Evolutionary conservation across 2,888 invertebrate species (phyloP).

Genomic region (Amiota minor): DNA sequence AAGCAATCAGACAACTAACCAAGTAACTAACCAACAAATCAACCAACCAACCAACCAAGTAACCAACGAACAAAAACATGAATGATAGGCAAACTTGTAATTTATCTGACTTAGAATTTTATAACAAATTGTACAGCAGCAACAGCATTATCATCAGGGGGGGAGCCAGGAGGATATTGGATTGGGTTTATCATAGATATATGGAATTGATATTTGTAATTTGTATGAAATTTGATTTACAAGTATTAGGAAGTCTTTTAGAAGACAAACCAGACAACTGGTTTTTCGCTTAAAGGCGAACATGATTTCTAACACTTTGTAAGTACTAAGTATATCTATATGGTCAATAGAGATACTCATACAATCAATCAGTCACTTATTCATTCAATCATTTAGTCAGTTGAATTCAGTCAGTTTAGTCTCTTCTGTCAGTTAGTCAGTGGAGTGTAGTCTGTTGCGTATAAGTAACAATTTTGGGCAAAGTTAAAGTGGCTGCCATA

Average conservation of each 20-base stretch:
- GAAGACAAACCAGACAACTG: background rate
- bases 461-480: no score
- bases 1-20: background rate
- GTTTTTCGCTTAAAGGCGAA: background rate
- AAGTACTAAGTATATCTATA: background rate
- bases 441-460: background rate
- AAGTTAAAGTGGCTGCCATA: no score
- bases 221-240: conserved; percentile 29
- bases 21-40: no score
- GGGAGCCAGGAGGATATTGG: no score
- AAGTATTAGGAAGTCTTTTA: conserved; percentile 31
- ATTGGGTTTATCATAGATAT: background rate
- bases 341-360: background rate
- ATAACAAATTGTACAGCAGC: conserved; percentile 54
- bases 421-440: background rate
- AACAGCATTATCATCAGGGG: background rate
- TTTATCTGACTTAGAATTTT: conserved; percentile 56
- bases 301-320: conserved; percentile 29
- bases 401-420: background rate
- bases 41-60: no score
- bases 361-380: background rate
- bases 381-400: background rate
- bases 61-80: conserved; percentile 39
- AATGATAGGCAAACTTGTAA: conserved; percentile 46
- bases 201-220: background rate